Conservation (phyloP, 2,113 vertebrate genomes). For the Prochilodus magdalenae region DNA sequence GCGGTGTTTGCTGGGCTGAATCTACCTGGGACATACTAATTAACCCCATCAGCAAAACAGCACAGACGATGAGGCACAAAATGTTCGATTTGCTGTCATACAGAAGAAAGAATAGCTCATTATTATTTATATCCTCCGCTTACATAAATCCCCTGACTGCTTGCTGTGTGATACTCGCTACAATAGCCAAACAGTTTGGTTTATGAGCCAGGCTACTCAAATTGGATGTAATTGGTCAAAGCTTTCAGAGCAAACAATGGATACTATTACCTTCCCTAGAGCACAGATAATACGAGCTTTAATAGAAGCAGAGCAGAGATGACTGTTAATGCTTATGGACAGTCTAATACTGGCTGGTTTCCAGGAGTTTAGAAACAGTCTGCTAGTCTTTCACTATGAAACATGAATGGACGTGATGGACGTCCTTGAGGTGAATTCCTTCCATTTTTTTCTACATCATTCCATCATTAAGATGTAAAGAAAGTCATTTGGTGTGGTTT, state of each 20-base stretch:
- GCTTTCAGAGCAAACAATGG: slow-evolving; percentile 36
- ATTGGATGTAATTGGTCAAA: slow-evolving; percentile 42
- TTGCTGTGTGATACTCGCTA: not conserved
- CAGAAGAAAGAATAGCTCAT: slow-evolving; percentile 3
- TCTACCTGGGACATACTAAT: not conserved
- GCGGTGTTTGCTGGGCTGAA: not conserved
- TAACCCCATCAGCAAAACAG: not conserved
- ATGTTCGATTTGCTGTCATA: not conserved
- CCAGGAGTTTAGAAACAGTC: too few relatives aligned
- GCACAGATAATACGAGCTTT: slow-evolving; percentile 1
- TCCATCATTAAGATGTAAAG: too few relatives aligned
- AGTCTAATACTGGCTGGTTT: not conserved
- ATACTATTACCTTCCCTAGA: slow-evolving; percentile 1
- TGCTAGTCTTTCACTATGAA: too few relatives aligned
- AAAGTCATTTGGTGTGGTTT: too few relatives aligned
- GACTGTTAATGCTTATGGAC: not conserved
- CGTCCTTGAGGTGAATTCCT: not conserved
- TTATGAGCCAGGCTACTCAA: slow-evolving; percentile 2
- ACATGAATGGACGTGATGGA: not conserved
- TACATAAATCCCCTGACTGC: not conserved
- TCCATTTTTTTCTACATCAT: too few relatives aligned
- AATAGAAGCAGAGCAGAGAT: not conserved
- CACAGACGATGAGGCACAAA: slow-evolving; percentile 1
- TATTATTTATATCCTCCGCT: not conserved
- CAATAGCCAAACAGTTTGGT: not conserved